phyloP scores from a whole-genome alignment of 92 coral and sea anemone species.

The Meandrina meandrites region DNA sequence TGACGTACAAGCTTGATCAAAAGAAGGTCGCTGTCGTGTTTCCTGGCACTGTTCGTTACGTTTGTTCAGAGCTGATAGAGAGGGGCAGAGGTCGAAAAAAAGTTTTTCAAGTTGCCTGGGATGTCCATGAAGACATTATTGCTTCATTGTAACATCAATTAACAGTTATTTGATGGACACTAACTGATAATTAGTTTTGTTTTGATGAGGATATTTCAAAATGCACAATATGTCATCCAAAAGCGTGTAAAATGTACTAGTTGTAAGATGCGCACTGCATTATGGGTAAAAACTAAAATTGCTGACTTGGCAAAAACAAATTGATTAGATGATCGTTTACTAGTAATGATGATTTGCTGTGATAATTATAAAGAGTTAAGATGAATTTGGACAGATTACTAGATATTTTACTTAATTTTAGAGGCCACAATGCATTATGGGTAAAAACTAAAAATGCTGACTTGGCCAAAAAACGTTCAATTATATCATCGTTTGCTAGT shows the following conservation, averaged over 20 bases:
- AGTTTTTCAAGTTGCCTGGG: background rate
- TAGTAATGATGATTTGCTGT: no score
- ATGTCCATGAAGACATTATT: background rate
- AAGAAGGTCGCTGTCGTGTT: slow-evolving; percentile 19
- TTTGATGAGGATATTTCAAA: no score
- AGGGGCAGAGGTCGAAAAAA: background rate
- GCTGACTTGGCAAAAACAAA: no score
- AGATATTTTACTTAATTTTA: no score
- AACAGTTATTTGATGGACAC: no score
- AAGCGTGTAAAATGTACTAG: slow-evolving; percentile 21
- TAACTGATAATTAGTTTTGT: no score
- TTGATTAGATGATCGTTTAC: no score
- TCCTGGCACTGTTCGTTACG: slow-evolving; percentile 21
- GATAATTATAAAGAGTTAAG: no score
- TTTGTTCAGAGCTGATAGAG: slow-evolving; percentile 6
- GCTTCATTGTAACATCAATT: background rate
- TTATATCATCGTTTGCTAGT: slow-evolving; percentile 2
- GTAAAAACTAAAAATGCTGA: background rate
- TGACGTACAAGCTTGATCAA: slow-evolving; percentile 11
- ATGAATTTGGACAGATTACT: no score
- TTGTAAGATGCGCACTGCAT: slow-evolving; percentile 6
- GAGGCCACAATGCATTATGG: background rate
- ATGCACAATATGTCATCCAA: background rate
- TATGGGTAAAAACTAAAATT: background rate
- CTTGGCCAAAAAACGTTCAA: background rate